Percentiles rank a stretch among this genome's conserved stretches.
Conservation (phyloP, 2,113 vertebrate species). For the Peromyscus maniculatus region DNA sequence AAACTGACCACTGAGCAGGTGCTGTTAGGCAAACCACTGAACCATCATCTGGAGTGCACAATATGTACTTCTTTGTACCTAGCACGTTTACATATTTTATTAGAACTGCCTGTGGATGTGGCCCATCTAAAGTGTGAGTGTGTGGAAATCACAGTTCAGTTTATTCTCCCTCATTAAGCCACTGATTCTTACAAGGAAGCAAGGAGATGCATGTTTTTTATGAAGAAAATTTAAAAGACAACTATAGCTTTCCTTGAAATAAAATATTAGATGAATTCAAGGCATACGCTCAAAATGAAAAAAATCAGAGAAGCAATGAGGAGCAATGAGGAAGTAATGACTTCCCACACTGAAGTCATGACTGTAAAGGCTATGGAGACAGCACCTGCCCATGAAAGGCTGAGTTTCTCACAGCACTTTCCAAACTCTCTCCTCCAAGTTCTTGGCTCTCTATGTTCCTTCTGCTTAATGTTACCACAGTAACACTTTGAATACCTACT, state of each 20-base stretch:
- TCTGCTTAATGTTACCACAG: background rate
- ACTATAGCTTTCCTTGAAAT: conserved; percentile 18
- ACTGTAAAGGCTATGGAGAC: background rate
- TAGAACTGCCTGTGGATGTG: conserved; percentile 2
- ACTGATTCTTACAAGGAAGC: background rate
- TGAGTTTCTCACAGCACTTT: background rate
- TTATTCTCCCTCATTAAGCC: background rate
- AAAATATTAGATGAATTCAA: conserved; percentile 50
- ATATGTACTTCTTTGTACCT: conserved; percentile 39
- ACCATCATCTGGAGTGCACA: background rate
- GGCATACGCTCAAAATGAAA: background rate
- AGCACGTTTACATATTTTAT: conserved; percentile 13
- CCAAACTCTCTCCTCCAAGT: background rate
- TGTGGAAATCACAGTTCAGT: background rate
- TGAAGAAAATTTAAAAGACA: background rate
- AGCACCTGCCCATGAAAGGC: background rate
- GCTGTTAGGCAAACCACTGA: background rate
- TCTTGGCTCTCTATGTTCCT: background rate
- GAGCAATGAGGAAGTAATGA: background rate
- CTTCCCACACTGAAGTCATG: background rate
- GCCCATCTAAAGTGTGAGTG: background rate
- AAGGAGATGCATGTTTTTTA: background rate
- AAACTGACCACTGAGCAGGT: background rate
- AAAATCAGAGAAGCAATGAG: background rate
- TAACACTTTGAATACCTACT: background rate